Base-by-base conservation (phyloP, 2,797 vertebrate genomes). In the Trachurus trachurus region DNA sequence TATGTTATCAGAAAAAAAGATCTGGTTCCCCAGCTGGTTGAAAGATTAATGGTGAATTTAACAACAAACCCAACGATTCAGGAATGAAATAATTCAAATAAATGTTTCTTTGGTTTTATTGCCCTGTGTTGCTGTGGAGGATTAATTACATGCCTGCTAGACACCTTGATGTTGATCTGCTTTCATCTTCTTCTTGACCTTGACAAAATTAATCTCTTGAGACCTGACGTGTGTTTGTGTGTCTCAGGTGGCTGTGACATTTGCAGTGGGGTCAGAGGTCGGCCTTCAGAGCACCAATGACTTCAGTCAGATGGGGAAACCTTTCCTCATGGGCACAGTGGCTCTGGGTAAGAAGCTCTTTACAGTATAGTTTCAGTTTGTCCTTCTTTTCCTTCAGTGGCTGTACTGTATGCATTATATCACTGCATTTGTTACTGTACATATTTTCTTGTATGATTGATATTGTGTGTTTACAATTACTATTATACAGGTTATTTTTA, bases 191-290 rank as follows among this genome's bases (percentile, higher is more conserved):
- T 45, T 45, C 17, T 26, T 39, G 39, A 57, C 58, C 45, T 31
- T 40, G 26, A 62, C 40, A 7, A 34, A 39, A 7, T 63, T 16
- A 66, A 17, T 58, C 29, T 40, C 10, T 19, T 4, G 3, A 15
- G 21, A 40, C 7, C 16, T 53, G 9, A 64, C n/a, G 49, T 66
- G 57, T 88, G 75, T 84, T 39, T 87, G 63, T 92, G 37, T 72
- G 66, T 87, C 81, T 71, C 90, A 95, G 94, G 94, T 95, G 84
- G 88, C 82, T 6, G 93, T 95, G 90, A 96, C 93, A 81, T 96
- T 95, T 89, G 92, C 92, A 31, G 91, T 95, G 85, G 94, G 95
- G 86, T 95, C 94, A 78, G 92, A 95, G 85, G 93, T 95, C 62
- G 92, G 92, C 69, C 94, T 93, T 53, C 89, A 94, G 84, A 95